Conservation (phyloP, 2,113 vertebrate species). For the Ptychochromis oligacanthus region DNA sequence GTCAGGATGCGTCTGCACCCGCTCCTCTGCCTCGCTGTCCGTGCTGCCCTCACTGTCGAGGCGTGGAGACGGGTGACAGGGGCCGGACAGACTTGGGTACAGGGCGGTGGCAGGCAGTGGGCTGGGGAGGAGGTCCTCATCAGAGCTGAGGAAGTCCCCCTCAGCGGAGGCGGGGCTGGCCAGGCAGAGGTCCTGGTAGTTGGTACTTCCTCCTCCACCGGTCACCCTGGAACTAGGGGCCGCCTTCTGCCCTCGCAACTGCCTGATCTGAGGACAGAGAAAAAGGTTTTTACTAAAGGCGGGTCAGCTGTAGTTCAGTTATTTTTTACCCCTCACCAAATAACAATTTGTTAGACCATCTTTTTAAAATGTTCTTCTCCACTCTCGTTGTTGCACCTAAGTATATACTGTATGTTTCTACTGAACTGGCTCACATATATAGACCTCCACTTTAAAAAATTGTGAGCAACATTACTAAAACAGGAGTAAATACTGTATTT, state of each 20-base stretch:
- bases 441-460: no score
- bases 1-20: conserved; percentile 63
- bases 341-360: neutral
- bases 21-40: conserved; percentile 86
- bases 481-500: neutral
- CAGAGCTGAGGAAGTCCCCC: conserved; percentile 91
- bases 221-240: conserved; percentile 66
- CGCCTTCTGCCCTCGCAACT: conserved; percentile 86
- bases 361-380: neutral
- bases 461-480: neutral
- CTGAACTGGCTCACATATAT: neutral
- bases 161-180: conserved; percentile 85
- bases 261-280: conserved; percentile 82
- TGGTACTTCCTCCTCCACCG: conserved; percentile 72
- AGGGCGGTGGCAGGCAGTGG: conserved; percentile 81
- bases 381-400: neutral
- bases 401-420: neutral
- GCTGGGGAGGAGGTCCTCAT: conserved; percentile 88
- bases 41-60: conserved; percentile 92
- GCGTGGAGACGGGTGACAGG: conserved; percentile 78
- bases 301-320: neutral
- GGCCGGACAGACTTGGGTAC: conserved; percentile 80
- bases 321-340: neutral
- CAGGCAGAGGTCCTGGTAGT: conserved; percentile 85
- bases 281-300: neutral